Percentiles rank a stretch among this genome's conserved stretches.
These are phyloP conservation scores for Pristionchus japonicus DNA, from an alignment of 2,888 invertebrate species.

Conservation along the genomic window DNA sequence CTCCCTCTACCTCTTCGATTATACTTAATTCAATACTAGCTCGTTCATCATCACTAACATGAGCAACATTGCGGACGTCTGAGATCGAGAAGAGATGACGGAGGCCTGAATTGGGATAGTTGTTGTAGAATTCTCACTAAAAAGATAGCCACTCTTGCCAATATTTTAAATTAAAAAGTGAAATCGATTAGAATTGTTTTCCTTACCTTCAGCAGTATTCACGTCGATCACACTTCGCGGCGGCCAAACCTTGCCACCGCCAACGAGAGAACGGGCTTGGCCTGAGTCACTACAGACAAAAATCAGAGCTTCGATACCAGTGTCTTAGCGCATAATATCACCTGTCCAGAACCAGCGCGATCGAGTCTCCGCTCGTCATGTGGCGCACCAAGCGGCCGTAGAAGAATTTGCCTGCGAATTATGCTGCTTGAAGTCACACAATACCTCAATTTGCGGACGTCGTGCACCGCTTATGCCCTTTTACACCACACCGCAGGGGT, in stretches of 20 bases:
- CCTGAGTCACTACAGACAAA: slow-evolving; percentile 6
- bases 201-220: neutral
- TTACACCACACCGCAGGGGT: too few species aligned
- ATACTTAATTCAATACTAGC: slow-evolving; percentile 53
- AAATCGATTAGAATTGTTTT: neutral
- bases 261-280: neutral
- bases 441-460: too few species aligned
- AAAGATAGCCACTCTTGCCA: too few species aligned
- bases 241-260: slow-evolving; percentile 41
- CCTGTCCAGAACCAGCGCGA: neutral
- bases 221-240: neutral
- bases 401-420: slow-evolving; percentile 64
- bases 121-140: neutral
- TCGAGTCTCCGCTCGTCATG: slow-evolving; percentile 49
- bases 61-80: slow-evolving; percentile 93
- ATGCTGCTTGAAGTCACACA: neutral
- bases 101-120: slow-evolving; percentile 76
- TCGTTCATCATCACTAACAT: slow-evolving; percentile 86
- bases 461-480: too few species aligned
- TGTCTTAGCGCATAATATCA: too few species aligned
- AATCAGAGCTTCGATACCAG: neutral
- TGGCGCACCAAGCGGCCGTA: slow-evolving; percentile 66
- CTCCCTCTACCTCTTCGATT: slow-evolving; percentile 50
- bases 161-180: too few species aligned
- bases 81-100: slow-evolving; percentile 89